A percentile compares a stretch with the other conserved stretches of the same genome.
phyloP scores from a whole-genome alignment of 2,113 vertebrate genomes.

The Carettochelys insculpta region DNA sequence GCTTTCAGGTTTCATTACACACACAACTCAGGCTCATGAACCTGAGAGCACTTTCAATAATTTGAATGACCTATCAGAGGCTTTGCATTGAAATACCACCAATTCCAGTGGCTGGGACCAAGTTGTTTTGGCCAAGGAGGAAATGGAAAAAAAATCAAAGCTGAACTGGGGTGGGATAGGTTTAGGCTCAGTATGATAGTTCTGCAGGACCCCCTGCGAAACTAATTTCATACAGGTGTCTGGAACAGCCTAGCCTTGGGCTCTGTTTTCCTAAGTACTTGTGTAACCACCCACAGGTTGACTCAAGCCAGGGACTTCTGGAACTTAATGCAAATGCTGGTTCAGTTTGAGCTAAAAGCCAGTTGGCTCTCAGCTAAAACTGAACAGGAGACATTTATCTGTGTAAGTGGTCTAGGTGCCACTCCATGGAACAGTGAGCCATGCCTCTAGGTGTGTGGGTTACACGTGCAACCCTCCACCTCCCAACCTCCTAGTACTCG shows the following conservation, averaged over 20 bases:
- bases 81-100: background rate
- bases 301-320: no score
- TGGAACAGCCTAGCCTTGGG: background rate
- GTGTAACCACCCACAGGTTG: no score
- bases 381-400: no score
- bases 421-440: no score
- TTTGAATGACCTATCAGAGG: rapidly evolving
- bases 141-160: background rate
- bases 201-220: background rate
- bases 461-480: background rate
- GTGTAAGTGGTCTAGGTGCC: no score
- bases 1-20: background rate
- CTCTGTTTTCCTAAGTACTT: background rate
- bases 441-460: no score
- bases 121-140: background rate
- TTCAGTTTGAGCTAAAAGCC: no score
- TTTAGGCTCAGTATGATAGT: background rate
- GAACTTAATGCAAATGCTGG: no score
- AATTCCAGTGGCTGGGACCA: background rate
- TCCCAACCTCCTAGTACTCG: background rate
- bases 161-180: background rate
- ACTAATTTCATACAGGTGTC: background rate
- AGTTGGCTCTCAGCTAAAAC: no score
- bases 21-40: background rate
- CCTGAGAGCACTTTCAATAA: no score